A percentile compares a stretch with the other conserved stretches of the same genome.
Evolutionary conservation across 1,140 invertebrate species (phyloP).

Genomic region (Drosophila navojoa): DNA sequence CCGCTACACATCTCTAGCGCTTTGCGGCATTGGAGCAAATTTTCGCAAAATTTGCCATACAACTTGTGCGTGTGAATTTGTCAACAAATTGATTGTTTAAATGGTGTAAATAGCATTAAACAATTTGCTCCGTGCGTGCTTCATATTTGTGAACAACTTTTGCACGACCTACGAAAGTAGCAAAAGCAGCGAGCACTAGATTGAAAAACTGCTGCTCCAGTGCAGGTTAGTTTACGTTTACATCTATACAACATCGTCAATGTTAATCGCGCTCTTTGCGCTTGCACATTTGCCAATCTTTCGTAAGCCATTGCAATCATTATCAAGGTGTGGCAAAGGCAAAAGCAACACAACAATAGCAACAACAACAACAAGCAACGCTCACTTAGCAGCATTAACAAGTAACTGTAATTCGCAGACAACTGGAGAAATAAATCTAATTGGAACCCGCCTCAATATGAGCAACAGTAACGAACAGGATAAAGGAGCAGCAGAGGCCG

Average conservation of each 20-base stretch:
- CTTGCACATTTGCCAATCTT: conserved; percentile 75
- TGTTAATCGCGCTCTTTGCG: conserved; percentile 79
- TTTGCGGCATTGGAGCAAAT: conserved; percentile 72
- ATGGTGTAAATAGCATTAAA: conserved; percentile 41
- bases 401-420: conserved; percentile 51
- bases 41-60: conserved; percentile 44
- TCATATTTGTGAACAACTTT: conserved; percentile 28
- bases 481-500: conserved; percentile 15
- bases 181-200: conserved; percentile 27
- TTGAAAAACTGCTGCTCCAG: conserved; percentile 36
- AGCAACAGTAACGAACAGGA: conserved; percentile 57
- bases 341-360: conserved; percentile 41
- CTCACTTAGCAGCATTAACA: conserved; percentile 47
- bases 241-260: conserved; percentile 57
- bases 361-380: conserved; percentile 26
- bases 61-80: conserved; percentile 50
- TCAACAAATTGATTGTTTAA: conserved; percentile 35
- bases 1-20: conserved; percentile 64
- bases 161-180: conserved; percentile 10
- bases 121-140: conserved; percentile 35
- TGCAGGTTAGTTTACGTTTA: conserved; percentile 53
- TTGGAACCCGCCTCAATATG: conserved; percentile 53
- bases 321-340: conserved; percentile 73
- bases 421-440: conserved; percentile 23
- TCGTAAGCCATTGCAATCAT: conserved; percentile 58